phyloP scores from a whole-genome alignment of 2,888 invertebrate species.

The Coelopa pilipes region DNA sequence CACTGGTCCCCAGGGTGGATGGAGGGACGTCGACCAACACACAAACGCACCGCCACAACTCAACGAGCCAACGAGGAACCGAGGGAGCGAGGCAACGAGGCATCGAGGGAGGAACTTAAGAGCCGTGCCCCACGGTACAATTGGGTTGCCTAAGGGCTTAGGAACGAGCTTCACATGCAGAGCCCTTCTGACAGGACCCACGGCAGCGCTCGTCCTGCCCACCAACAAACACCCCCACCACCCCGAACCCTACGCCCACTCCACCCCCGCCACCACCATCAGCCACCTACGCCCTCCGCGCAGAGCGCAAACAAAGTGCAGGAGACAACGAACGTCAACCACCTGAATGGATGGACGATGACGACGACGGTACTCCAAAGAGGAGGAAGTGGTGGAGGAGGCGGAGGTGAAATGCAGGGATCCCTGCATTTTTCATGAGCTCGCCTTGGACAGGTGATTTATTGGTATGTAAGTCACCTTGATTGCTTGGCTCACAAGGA shows the following conservation, averaged over 20 bases:
- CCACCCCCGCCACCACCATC: too few species aligned
- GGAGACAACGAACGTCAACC: conserved; percentile 23
- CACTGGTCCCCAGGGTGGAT: too few species aligned
- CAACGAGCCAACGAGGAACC: not conserved
- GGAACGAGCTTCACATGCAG: not conserved
- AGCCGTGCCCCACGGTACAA: too few species aligned
- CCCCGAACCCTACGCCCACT: too few species aligned
- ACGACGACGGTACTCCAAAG: too few species aligned
- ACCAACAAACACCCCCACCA: not conserved
- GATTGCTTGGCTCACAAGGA: conserved; percentile 27
- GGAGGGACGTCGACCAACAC: too few species aligned
- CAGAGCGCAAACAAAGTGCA: conserved; percentile 21
- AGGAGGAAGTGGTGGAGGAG: too few species aligned
- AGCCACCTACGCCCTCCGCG: too few species aligned
- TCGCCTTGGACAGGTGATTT: conserved; percentile 32
- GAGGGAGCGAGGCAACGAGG: not conserved
- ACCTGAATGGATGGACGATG: too few species aligned
- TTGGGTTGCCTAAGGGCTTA: not conserved
- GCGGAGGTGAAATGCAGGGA: not conserved
- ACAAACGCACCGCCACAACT: not conserved
- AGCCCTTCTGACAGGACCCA: conserved; percentile 7
- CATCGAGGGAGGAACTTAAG: not conserved
- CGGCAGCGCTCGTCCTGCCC: not conserved
- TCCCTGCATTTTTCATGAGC: conserved; percentile 31
- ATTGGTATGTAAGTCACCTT: conserved; percentile 33